Conservation (phyloP, 2,888 invertebrate species). For the Cordilura impudica region DNA sequence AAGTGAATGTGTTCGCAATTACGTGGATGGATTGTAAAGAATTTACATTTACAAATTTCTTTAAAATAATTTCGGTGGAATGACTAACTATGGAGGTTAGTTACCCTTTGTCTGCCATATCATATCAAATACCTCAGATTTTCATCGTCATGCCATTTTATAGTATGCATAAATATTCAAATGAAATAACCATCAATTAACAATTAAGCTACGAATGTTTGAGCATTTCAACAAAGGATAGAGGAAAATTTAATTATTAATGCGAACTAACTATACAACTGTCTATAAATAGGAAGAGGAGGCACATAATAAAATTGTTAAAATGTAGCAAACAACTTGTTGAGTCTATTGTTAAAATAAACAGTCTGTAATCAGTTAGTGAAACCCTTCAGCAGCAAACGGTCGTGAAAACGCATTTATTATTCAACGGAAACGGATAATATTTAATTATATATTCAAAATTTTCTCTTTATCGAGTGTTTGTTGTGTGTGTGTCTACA, state of each 20-base stretch:
- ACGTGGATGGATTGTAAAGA: conserved; percentile 3
- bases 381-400: conserved; percentile 25
- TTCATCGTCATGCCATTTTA: no score
- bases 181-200: neutral
- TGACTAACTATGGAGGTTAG: no score
- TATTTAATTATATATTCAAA: neutral
- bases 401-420: conserved; percentile 42
- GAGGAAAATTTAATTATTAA: conserved; percentile 37
- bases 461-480: neutral
- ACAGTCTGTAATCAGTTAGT: conserved; percentile 38
- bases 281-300: neutral
- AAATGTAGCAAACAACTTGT: conserved; percentile 40
- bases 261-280: neutral
- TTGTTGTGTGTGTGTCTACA: neutral
- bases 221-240: conserved; percentile 36
- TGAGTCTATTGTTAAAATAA: conserved; percentile 34
- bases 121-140: no score
- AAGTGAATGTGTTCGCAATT: conserved; percentile 13
- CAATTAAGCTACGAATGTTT: neutral
- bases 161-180: no score
- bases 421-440: conserved; percentile 16
- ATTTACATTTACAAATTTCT: neutral
- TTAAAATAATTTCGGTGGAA: no score
- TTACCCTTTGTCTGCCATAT: no score
- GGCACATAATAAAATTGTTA: conserved; percentile 33